Percentiles rank a stretch among this genome's conserved stretches.
Conservation (phyloP, 1,140 invertebrate genomes). For the Fragariocoptes setiger region DNA sequence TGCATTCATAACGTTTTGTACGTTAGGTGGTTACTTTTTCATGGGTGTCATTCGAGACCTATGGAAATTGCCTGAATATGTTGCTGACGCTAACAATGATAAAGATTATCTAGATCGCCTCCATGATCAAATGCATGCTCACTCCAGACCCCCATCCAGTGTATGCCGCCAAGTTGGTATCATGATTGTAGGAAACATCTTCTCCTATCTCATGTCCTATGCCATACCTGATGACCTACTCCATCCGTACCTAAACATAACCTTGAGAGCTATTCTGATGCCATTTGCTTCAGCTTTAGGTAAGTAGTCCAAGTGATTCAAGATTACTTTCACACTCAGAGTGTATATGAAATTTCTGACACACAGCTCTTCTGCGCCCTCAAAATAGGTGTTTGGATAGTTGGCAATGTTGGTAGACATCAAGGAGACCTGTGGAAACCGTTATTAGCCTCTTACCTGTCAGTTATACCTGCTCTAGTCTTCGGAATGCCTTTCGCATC, state of each 20-base stretch:
- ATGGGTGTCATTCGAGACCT: constrained; percentile 55
- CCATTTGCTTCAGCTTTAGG: constrained; percentile 38
- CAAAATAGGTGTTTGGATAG: constrained; percentile 40
- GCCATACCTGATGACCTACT: constrained; percentile 32
- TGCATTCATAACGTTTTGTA: constrained; percentile 53
- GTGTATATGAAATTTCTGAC: too few species aligned
- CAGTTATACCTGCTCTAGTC: constrained; percentile 25
- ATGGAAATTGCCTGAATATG: constrained; percentile 51
- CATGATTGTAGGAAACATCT: constrained; percentile 40
- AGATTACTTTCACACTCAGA: too few species aligned
- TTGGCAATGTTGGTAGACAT: constrained; percentile 59
- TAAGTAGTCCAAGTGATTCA: constrained; percentile 20
- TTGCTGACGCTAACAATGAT: constrained; percentile 50
- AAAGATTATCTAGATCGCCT: constrained; percentile 31
- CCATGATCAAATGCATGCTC: constrained; percentile 24
- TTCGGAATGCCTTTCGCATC: constrained; percentile 24
- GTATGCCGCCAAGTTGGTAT: constrained; percentile 37
- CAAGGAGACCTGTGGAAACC: constrained; percentile 31
- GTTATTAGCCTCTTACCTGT: constrained; percentile 29
- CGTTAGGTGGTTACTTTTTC: constrained; percentile 49
- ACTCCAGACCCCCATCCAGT: constrained; percentile 42
- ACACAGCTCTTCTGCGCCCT: constrained; percentile 1
- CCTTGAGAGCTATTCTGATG: constrained; percentile 28
- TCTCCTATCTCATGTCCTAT: constrained; percentile 34
- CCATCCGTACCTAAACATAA: constrained; percentile 19